Evolutionary conservation across 2,113 vertebrate genomes (phyloP), one percentile per base, ranked within the genome.

Genomic region (Platichthys stellatus): DNA sequence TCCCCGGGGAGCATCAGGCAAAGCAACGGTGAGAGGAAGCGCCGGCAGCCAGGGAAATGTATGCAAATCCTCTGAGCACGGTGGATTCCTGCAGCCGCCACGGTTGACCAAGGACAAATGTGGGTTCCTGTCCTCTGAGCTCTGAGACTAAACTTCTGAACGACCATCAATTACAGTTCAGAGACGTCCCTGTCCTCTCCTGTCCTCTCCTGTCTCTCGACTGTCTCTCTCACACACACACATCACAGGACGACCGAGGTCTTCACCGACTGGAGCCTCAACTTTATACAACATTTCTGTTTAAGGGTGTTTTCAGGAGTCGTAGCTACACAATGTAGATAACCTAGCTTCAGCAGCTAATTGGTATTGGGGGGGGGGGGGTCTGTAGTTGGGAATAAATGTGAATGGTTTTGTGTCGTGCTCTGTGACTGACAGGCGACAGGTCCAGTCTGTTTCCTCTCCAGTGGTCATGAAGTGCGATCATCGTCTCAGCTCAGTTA

Each of bases 61-160:
- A 90, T 91, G 87, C 64, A 92, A 90, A 90, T 86, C 60, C 49
- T 69, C 24, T 0, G 40, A 53, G 21, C 43, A 60, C 2, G 0
- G 64, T 72, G 69, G 64, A 26, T 75, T 76, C 51, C 64, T 71
- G 26, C 47, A 40, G 47, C 74, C 47, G 1, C 62, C 24, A 67
- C 1, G 53, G 78, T 64, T 59, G 4, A 77, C 74, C 82, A 72
- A 69, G 78, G 79, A 61, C 74, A 38, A 78, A 68, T 24, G 63
- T 7, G 64, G 69, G 38, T 81, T 84, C 65, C 54, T 78, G 81
- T 15, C 43, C 60, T 75, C 67, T 67, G 57, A 76, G 61, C 35
- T 80, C 31, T 31, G 31, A 31, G 31, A 31, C 31, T 31, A 31
- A 31, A 31, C 31, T 7, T 31, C 31, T 31, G 6, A 31, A 31